Base-by-base conservation (phyloP, 2,797 vertebrate genomes). In the Periophthalmus magnuspinnatus region DNA sequence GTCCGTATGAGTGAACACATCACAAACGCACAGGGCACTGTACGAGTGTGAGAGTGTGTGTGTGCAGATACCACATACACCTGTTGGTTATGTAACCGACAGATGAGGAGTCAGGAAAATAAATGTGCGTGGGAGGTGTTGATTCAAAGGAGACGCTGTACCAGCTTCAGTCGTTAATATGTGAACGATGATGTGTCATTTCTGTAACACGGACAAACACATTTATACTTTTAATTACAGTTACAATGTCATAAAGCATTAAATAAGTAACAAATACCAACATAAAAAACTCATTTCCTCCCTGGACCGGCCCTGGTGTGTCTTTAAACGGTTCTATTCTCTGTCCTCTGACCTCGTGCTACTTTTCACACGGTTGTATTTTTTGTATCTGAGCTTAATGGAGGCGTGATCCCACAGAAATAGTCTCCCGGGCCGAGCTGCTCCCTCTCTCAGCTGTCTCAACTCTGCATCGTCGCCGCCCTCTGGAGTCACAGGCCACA, bases 391-490 rank as follows among this genome's bases (percentile, higher is more conserved):
- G 67, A 45, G 21, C 36, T 19, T 47, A 48, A 60, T 62, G 81
- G 77, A 73, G 81, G 76, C 74, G 73, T 82, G 69, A 77, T 79
- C 80, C 73, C 62, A 65, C 45, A 60, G 71, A 70, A 75, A 68
- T 71, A 70, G 33, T 57, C 61, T 68, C 60, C 48, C 71, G 75
- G 66, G 78, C 60, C 71, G 72, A 66, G 76, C 67, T 16, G 8
- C 22, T 65, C 28, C 76, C 57, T 79, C 65, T 77, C 76, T 77
- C 88, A 84, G 88, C 86, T 89, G 82, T 80, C 81, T 84, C 85
- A 81, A 84, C 86, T 81, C 77, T 60, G 16, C 70, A 63, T 79
- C 83, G 60, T 75, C 77, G 24, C 69, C 34, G 65, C 78, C 79
- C 68, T 71, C 69, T 79, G 84, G 81, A 85, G 84, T 75, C 67